Conservation (phyloP, 2,888 invertebrate genomes). For the Itoplectis maculator region DNA sequence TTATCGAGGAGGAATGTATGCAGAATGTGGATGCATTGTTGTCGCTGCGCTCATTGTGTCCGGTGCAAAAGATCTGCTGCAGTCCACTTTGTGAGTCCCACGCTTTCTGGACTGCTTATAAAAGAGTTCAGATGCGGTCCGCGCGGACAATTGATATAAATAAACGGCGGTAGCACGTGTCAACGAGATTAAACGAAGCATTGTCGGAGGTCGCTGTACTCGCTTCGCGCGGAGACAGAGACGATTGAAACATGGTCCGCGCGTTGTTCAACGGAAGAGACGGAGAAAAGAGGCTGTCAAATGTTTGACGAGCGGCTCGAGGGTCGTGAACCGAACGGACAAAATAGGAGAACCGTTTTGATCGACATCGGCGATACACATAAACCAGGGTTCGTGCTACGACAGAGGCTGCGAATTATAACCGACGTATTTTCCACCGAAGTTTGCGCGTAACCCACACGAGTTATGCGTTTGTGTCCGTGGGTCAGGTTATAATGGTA, state of each 20-base stretch:
- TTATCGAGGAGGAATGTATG: neutral
- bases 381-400: neutral
- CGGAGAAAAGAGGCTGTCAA: slow-evolving; percentile 44
- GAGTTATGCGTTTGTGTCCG: neutral
- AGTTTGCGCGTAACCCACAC: neutral
- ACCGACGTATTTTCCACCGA: slow-evolving; percentile 15
- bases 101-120: neutral
- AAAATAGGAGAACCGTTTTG: slow-evolving; percentile 31
- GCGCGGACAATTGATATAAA: slow-evolving; percentile 32
- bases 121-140: neutral
- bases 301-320: slow-evolving; percentile 44
- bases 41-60: neutral
- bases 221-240: slow-evolving; percentile 54
- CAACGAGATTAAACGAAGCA: slow-evolving; percentile 35
- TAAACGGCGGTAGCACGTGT: slow-evolving; percentile 51
- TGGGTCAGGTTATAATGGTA: slow-evolving; percentile 29
- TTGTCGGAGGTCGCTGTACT: slow-evolving; percentile 27
- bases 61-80: neutral
- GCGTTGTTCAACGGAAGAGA: slow-evolving; percentile 53
- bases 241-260: slow-evolving; percentile 68
- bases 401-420: slow-evolving; percentile 50
- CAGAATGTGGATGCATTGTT: neutral
- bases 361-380: slow-evolving; percentile 55
- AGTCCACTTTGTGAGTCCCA: neutral
- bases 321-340: slow-evolving; percentile 44